phyloP scores from a whole-genome alignment of 35 echinoderm and acorn worm genomes.

The Acanthaster planci region DNA sequence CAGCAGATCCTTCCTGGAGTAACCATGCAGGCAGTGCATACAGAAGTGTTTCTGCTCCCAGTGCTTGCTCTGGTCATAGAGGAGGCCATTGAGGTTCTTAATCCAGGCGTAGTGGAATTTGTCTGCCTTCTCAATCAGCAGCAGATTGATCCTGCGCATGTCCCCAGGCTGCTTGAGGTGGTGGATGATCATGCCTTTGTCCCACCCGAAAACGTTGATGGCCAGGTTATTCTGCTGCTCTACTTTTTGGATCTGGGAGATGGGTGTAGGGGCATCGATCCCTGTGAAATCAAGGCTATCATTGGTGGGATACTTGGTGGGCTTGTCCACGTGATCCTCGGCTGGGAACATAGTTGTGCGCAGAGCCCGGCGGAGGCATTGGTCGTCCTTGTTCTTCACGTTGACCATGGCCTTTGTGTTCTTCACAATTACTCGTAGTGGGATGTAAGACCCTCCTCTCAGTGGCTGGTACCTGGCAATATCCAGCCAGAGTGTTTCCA shows the following conservation, averaged over 20 bases:
- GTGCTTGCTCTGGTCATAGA: slow-evolving; percentile 13
- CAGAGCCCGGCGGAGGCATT: slow-evolving; percentile 36
- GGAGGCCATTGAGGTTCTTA: slow-evolving; percentile 21
- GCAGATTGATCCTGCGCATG: background rate
- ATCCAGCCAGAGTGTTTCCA: slow-evolving; percentile 23
- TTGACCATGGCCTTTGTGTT: slow-evolving; percentile 24
- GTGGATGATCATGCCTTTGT: slow-evolving; percentile 17
- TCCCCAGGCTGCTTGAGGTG: background rate
- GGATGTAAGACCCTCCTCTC: slow-evolving; percentile 24
- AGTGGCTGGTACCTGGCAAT: slow-evolving; percentile 37
- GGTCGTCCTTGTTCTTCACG: slow-evolving; percentile 40
- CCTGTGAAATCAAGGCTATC: slow-evolving; percentile 18
- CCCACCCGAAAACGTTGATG: slow-evolving; percentile 43
- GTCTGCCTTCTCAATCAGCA: slow-evolving; percentile 25
- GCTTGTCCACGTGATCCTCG: background rate
- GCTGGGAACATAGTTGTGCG: slow-evolving; percentile 25
- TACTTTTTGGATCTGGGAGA: slow-evolving; percentile 29
- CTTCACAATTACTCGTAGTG: slow-evolving; percentile 5
- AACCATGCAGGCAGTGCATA: background rate
- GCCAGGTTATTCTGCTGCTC: slow-evolving; percentile 34
- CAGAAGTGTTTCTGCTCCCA: background rate
- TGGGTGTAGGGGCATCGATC: slow-evolving; percentile 33
- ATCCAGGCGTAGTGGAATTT: slow-evolving; percentile 25
- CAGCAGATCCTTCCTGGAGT: slow-evolving; percentile 9
- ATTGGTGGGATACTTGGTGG: slow-evolving; percentile 22